Evolutionary conservation across 2,113 vertebrate genomes (phyloP).

Genomic region (Ondatra zibethicus): DNA sequence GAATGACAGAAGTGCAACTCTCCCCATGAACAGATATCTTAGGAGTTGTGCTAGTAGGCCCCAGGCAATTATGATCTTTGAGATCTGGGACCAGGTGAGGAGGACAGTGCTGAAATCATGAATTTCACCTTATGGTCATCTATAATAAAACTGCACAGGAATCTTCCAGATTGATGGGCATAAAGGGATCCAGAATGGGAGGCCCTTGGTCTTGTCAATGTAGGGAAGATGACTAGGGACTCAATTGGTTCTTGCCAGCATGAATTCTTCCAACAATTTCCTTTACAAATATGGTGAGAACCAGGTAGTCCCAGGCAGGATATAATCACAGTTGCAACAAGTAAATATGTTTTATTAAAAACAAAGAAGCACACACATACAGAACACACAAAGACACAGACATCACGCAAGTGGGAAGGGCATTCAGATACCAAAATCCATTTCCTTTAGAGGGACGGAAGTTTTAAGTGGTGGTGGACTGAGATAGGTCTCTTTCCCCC

Average conservation of each 20-base stretch:
- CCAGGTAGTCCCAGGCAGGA: not conserved
- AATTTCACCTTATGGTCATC: not conserved
- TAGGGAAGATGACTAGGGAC: not conserved
- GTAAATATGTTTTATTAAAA: not conserved
- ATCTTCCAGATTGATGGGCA: not conserved
- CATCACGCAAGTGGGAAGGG: not conserved
- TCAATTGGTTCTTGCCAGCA: not conserved
- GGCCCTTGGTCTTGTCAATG: not conserved
- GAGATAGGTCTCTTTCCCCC: not conserved
- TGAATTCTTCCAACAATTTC: not conserved
- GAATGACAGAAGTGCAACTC: not conserved
- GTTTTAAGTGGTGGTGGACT: not conserved
- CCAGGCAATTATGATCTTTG: not conserved
- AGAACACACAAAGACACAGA: not conserved
- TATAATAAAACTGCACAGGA: not conserved
- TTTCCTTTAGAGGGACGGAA: not conserved
- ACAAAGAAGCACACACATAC: not conserved
- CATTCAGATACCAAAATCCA: not conserved
- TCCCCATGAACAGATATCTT: not conserved
- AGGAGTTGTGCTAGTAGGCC: not conserved
- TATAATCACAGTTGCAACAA: not conserved
- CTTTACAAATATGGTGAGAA: not conserved
- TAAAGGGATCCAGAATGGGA: not conserved
- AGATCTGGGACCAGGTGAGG: not conserved
- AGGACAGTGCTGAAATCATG: not conserved